A percentile compares a stretch with the other conserved stretches of the same genome.
Evolutionary conservation across 2,113 vertebrate genomes (phyloP).

Genomic region (Glaucomys volans): DNA sequence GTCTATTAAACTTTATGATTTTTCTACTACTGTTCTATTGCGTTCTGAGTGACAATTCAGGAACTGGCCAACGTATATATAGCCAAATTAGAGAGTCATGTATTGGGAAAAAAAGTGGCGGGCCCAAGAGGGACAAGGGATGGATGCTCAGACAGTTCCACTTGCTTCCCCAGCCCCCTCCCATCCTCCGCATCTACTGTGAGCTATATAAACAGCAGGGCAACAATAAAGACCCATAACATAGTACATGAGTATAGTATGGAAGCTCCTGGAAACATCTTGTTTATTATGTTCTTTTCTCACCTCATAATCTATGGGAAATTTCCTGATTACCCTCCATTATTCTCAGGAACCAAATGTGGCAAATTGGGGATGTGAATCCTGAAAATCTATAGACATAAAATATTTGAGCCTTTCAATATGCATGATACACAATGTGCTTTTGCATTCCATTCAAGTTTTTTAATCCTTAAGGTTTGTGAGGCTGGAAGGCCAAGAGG

Average conservation of each 20-base stretch:
- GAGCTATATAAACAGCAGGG: no score
- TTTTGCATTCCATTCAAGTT: not conserved
- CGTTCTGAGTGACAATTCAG: not conserved
- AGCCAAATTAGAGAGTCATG: not conserved
- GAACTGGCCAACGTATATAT: not conserved
- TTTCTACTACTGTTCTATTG: not conserved
- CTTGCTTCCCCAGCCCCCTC: not conserved
- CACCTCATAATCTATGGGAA: not conserved
- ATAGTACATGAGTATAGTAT: no score
- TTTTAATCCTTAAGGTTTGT: not conserved
- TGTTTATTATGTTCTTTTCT: accelerated
- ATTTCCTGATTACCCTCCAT: no score
- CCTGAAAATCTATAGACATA: not conserved
- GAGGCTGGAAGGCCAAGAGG: not conserved
- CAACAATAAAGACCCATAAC: not conserved
- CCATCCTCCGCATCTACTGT: no score
- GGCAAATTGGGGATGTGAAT: not conserved
- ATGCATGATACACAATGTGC: not conserved
- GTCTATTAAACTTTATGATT: not conserved
- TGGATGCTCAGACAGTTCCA: no score
- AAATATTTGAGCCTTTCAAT: not conserved
- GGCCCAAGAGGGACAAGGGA: not conserved
- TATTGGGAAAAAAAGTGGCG: not conserved
- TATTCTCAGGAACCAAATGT: not conserved
- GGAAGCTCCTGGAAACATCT: no score